Conservation (phyloP, 2,888 invertebrate species). For the Laspeyria flexula region DNA sequence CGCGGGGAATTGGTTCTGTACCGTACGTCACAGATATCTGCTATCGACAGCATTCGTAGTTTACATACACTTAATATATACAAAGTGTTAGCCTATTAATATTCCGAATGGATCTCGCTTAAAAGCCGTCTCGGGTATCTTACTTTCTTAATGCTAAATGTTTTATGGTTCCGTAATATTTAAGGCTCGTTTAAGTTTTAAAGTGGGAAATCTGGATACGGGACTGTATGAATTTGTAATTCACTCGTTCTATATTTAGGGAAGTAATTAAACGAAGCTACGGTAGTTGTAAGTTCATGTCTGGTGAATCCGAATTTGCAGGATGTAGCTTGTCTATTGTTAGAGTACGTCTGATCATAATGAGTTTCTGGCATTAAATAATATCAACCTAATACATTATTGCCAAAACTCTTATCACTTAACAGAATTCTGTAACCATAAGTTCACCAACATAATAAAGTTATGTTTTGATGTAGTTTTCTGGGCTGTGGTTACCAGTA, state of each 20-base stretch:
- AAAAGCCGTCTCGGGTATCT: slow-evolving; percentile 41
- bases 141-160: slow-evolving; percentile 34
- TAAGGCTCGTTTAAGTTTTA: slow-evolving; percentile 19
- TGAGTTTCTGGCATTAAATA: too few relatives aligned
- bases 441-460: too few relatives aligned
- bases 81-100: slow-evolving; percentile 39
- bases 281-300: too few relatives aligned
- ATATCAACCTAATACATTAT: too few relatives aligned
- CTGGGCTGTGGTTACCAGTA: too few relatives aligned
- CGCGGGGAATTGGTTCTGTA: slow-evolving; percentile 17
- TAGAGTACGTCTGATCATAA: too few relatives aligned
- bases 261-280: too few relatives aligned
- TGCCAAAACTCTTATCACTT: too few relatives aligned
- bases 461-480: too few relatives aligned
- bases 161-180: slow-evolving; percentile 29
- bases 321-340: too few relatives aligned
- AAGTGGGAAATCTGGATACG: slow-evolving; percentile 14
- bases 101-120: slow-evolving; percentile 46
- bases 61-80: slow-evolving; percentile 20
- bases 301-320: too few relatives aligned
- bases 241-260: background rate
- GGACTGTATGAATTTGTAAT: slow-evolving; percentile 5
- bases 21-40: slow-evolving; percentile 28
- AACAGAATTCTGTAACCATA: too few relatives aligned
- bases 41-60: slow-evolving; percentile 37